Evolutionary conservation across 2,888 invertebrate genomes (phyloP), one percentile per base, ranked within the genome.

Genomic region (Pheosia tremula): DNA sequence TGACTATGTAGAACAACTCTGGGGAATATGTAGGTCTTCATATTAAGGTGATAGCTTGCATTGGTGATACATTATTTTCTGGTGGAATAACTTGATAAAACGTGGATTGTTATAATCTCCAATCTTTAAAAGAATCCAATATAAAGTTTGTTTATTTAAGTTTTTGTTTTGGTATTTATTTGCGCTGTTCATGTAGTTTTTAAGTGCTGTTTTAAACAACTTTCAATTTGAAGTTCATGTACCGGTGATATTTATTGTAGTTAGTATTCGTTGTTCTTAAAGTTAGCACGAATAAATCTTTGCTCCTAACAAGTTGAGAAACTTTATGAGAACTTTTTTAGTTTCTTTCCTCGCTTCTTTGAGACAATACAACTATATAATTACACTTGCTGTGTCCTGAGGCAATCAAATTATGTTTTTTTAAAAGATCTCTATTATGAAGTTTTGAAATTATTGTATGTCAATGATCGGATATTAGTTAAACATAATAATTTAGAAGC

Each of bases 281-380:
- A 71, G 49, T 67, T 63, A 36, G 39, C 58, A 63, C 58, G 58
- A 56, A 71, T 71, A 69, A 67, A 67, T 69, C 59, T 62, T 63
- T 67, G 59, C 64, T 60, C 55, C 49, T 55, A 69, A 69, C 62
- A 67, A 64, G 63, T 71, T 72, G 64, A 45, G 58, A 71, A 67
- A 64, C 37, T 69, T 71, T 67, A 53, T 54, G 36, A 49, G 6
- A 60, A 62, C 50, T 71, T 61, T 24, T 45, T 54, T 62, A 69
- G 47, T 71, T 71, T 67, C 55, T 71, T 71, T 69, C 62, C 62
- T 69, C 55, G 59, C 50, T 66, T 71, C 60, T 57, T 64, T 38
- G 41, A 37, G 39, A 49, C 41, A 55, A 58, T 60, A 49, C 55
- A 62, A 45, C 59, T 63, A 24, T 24, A 24, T 63, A n/a, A 59